Evolutionary conservation across 2,797 vertebrate species (phyloP), one percentile per base, ranked within the genome.

Genomic region (Micromesistius poutassou): DNA sequence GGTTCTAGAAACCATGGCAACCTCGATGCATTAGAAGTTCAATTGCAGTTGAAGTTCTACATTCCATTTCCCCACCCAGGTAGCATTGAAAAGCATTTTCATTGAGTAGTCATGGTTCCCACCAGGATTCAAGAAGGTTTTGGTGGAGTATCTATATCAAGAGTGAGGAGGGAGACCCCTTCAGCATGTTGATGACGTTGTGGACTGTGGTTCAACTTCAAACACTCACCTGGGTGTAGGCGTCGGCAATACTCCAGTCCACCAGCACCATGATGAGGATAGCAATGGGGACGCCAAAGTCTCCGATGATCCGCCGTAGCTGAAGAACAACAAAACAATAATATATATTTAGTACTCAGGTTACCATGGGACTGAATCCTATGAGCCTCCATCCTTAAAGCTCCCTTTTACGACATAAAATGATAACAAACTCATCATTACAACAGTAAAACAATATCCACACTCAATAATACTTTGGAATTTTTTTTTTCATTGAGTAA

Each of bases 221-320:
- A 42, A 16, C 40, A 42, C 4, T 12, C 66, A 98, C 97, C 95
- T 98, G 97, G 0, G 96, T 96, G 84, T 95, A 97, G 10, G 96
- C 97, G 86, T 98, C 96, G 79, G 93, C 86, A 76, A 96, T 94
- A 77, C 94, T 93, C 84, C 95, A 95, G 86, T 97, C 96, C 87
- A 98, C 94, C 81, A 98, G 92, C 79, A 98, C 97, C 97, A 97
- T 97, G 81, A 97, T 87, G 38, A 97, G 94, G 87, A 98, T 98
- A 0, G 97, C 96, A 0, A 97, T 97, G 55, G 97, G 97, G 35
- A 98, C 97, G 1, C 97, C 97, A 0, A 98, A 98, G 90, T 98
- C 97, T 76, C 97, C 97, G 0, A 98, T 98, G 78, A 97, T 94
- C 76, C 97, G 92, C 19, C 97, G 95, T 25, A 97, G 91, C 97